Conservation (phyloP, 1,140 invertebrate genomes). For the Drosophila yakuba region DNA sequence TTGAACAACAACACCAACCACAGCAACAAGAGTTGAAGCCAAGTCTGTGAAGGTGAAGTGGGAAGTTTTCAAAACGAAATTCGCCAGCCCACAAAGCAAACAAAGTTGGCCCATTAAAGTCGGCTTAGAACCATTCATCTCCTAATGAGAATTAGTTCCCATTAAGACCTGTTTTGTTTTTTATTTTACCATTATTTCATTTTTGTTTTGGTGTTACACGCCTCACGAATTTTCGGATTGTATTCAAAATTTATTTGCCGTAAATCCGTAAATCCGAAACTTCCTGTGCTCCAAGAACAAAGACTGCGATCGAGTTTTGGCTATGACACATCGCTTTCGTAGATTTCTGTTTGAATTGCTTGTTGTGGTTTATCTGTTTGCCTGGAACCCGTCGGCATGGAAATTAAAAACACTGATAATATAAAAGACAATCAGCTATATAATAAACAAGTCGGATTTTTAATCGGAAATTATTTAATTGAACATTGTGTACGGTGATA, state of each 20-base stretch:
- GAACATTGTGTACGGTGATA: too few relatives aligned
- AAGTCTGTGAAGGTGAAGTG: constrained; percentile 62
- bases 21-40: constrained; percentile 3
- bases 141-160: constrained; percentile 25
- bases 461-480: background rate
- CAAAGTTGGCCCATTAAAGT: constrained; percentile 48
- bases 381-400: constrained; percentile 33
- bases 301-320: constrained; percentile 25
- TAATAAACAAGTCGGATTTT: background rate
- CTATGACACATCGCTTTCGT: constrained; percentile 23
- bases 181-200: constrained; percentile 14
- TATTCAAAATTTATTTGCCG: constrained; percentile 53
- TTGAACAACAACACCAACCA: constrained; percentile 35
- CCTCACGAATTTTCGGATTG: constrained; percentile 32
- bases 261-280: constrained; percentile 52
- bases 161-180: constrained; percentile 23
- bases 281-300: constrained; percentile 50
- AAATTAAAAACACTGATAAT: constrained; percentile 17
- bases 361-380: constrained; percentile 45
- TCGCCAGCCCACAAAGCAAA: constrained; percentile 37
- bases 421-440: background rate
- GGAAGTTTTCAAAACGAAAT: constrained; percentile 52
- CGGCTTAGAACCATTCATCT: constrained; percentile 51
- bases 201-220: constrained; percentile 43
- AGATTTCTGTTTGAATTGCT: constrained; percentile 27